Evolutionary conservation across 2,797 vertebrate species (phyloP), one percentile per base, ranked within the genome.

Genomic region (Scolopax rusticola): DNA sequence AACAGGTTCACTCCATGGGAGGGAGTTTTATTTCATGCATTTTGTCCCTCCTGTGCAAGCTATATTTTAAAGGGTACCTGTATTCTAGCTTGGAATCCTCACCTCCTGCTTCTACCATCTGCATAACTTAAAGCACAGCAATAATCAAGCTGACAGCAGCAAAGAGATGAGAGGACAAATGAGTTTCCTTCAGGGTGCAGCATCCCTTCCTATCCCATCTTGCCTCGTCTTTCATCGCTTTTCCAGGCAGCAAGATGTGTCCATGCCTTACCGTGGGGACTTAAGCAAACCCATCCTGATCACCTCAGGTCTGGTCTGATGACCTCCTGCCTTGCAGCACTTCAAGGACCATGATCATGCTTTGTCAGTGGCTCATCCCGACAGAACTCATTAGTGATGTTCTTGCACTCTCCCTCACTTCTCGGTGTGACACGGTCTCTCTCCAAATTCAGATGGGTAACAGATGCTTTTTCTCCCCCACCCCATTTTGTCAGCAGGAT

Each of bases 271-370:
- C 15, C 5, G 0, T 2, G 30, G 57, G 40, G 33, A 5, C 15
- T 18, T 3, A 30, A 45, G 27, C 16, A 67, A 80, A 9, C 7
- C 9, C 56, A 23, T 33, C 33, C 69, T 7, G 6, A 8, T 3
- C 68, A 48, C 28, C 1, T 1, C 45, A 13, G 65, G 40, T 56
- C 45, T 15, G 65, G 40, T 56, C 64, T 32, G 28, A 13, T 33
- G 24, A 17, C 57, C 38, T 33, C 6, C 33, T 15, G 23, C 41
- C 32, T 11, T 15, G 19, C 21, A 36, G 12, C 3, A 0, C 12
- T 54, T 33, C 40, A 12, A 1, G 1, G 54, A 1, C 5, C 3
- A 0, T 0, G 54, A 1, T 5, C 3, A 0, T 0, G 20, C 21
- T 10, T 68, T 27, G 0, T 9, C 5, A 8, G 61, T 3, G 2